A percentile compares a stretch with the other conserved stretches of the same genome.
These are phyloP conservation scores for Chydorus sphaericus DNA, from an alignment of 2,888 invertebrate species.

Conservation along the genomic window DNA sequence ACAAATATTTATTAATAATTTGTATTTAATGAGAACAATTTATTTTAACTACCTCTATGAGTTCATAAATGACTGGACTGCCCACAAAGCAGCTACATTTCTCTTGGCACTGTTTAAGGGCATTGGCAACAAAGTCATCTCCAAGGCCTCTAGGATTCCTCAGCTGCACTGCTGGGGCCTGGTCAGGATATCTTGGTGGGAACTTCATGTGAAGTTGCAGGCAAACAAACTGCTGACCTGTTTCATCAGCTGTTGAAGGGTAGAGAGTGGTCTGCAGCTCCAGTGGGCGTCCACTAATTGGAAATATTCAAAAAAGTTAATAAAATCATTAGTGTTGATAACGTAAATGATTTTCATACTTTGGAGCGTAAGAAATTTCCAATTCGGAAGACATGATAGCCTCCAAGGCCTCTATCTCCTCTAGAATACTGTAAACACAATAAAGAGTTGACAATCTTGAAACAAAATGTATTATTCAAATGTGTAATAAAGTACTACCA, in stretches of 20 bases:
- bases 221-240: constrained; percentile 67
- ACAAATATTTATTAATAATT: too few species aligned
- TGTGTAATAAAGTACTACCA: background rate
- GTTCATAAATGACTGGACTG: constrained; percentile 69
- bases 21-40: too few species aligned
- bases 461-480: background rate
- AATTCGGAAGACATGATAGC: constrained; percentile 74
- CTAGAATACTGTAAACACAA: constrained; percentile 43
- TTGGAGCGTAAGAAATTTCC: constrained; percentile 32
- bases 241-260: constrained; percentile 69
- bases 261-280: constrained; percentile 61
- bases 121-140: constrained; percentile 49
- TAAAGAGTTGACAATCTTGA: background rate
- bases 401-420: constrained; percentile 70
- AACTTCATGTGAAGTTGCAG: constrained; percentile 59
- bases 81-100: constrained; percentile 57
- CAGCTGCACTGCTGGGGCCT: constrained; percentile 53
- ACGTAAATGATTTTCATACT: constrained; percentile 22
- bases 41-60: constrained; percentile 56
- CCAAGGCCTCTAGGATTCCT: constrained; percentile 71
- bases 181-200: constrained; percentile 58
- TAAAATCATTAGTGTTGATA: background rate
- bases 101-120: constrained; percentile 42
- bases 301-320: too few species aligned
- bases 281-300: constrained; percentile 45